Evolutionary conservation across 1,140 invertebrate species (phyloP), one percentile per base, ranked within the genome.

Genomic region (Drosophila grimshawi): DNA sequence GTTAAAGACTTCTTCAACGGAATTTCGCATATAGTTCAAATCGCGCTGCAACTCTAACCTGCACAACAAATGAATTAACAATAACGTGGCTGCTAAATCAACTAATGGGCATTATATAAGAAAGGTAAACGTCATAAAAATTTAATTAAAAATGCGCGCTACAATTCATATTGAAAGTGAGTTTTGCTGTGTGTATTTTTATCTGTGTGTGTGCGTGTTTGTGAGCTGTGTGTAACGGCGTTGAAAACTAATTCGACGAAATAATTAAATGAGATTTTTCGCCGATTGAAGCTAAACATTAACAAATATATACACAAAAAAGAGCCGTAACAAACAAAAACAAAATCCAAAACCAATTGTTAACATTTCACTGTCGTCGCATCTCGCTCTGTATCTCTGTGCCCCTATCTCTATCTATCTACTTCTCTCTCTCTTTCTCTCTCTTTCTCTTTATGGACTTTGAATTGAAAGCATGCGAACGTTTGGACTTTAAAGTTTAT

Each of bases 351-450:
- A 68, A 46, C 72, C 10, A 72, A 88, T 82, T 82, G 82, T 86
- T 79, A 88, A 73, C 76, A 82, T 86, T 82, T 88, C 67, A 62
- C 79, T 79, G 79, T 76, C 71, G 53, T 65, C 66, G 63, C 74
- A 41, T 64, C 51, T 70, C 55, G 19, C 35, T 64, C 52, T 65
- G 41, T 77, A 11, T n/a, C 19, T 45, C 56, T 35, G 3, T 37
- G 4, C 41, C 10, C 11, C 35, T 39, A 53, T 49, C 65, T 37
- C 51, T 33, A 57, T 6, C 61, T 29, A 4, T n/a, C 32, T 60
- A 3, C 19, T n/a, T 37, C 10, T 19, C 41, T 52, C 35, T 30
- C 32, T 56, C 53, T 57, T 7, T 55, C 48, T 45, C n/a, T 53
- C 10, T 2, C 33, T 37, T n/a, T 37, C 41, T 32, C 6, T 46